A percentile compares a stretch with the other conserved stretches of the same genome.
Evolutionary conservation across 2,113 vertebrate genomes (phyloP).

Genomic region (Haemorhous mexicanus): DNA sequence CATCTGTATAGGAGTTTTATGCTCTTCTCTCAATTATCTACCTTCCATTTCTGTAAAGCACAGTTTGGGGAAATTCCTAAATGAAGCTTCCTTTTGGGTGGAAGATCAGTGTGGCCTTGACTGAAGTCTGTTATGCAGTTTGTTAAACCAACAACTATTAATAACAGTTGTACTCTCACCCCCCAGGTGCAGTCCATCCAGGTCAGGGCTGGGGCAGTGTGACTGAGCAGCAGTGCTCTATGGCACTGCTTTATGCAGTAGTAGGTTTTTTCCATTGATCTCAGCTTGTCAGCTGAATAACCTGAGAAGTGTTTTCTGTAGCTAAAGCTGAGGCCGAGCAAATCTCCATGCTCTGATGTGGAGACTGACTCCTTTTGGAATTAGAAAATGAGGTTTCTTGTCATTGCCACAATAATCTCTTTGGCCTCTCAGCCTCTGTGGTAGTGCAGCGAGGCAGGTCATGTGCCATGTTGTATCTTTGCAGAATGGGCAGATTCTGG

Average conservation of each 20-base stretch:
- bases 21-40: background rate
- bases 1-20: background rate
- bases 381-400: background rate
- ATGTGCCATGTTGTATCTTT: accelerated
- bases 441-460: background rate
- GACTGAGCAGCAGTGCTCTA: background rate
- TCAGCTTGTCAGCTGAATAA: background rate
- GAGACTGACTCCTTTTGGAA: background rate
- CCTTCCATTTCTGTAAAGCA: background rate
- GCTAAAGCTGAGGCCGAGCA: background rate
- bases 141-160: constrained; percentile 15
- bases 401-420: background rate
- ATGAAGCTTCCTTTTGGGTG: background rate
- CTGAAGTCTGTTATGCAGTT: background rate
- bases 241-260: background rate
- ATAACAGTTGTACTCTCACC: constrained; percentile 1
- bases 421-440: background rate
- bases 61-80: background rate
- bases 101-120: background rate
- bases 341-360: background rate
- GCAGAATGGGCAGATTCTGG: background rate
- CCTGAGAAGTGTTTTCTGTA: background rate
- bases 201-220: background rate
- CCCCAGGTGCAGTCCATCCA: background rate
- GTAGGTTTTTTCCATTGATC: background rate